Conservation (phyloP, 2,888 invertebrate species). For the Clivina fossor region DNA sequence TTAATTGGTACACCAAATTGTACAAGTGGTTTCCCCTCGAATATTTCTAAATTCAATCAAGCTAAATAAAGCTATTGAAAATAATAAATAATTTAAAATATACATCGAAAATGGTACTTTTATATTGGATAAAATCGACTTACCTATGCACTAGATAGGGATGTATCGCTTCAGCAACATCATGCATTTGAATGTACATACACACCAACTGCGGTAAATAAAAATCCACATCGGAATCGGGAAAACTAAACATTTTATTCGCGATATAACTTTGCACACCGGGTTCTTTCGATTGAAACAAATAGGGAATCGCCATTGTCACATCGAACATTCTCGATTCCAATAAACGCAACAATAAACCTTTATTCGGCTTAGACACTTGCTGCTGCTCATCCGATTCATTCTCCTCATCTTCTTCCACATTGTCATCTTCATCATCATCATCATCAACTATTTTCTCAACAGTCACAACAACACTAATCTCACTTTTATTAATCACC, state of each 20-base stretch:
- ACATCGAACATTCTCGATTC: conserved; percentile 98
- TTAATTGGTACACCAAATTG: no score
- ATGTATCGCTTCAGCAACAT: conserved; percentile 91
- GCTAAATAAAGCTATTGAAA: no score
- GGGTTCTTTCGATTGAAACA: conserved; percentile 97
- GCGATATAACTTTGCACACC: conserved; percentile 97
- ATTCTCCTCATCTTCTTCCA: background rate
- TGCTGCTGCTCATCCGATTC: background rate
- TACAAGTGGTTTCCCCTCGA: no score
- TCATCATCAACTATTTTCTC: conserved; percentile 40
- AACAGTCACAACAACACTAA: no score
- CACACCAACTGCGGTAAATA: conserved; percentile 97
- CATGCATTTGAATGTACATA: conserved; percentile 98
- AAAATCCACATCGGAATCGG: conserved; percentile 90
- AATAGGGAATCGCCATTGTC: conserved; percentile 96
- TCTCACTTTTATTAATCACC: conserved; percentile 29
- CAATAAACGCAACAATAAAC: conserved; percentile 83
- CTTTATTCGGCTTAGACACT: conserved; percentile 57
- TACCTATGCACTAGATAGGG: conserved; percentile 80
- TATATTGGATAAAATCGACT: conserved; percentile 42
- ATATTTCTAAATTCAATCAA: no score
- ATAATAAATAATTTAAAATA: background rate
- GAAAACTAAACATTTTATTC: conserved; percentile 96
- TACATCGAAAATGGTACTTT: no score
- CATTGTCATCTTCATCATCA: conserved; percentile 40